phyloP scores from a whole-genome alignment of 2,888 invertebrate genomes.

The Drosophila falleni region DNA sequence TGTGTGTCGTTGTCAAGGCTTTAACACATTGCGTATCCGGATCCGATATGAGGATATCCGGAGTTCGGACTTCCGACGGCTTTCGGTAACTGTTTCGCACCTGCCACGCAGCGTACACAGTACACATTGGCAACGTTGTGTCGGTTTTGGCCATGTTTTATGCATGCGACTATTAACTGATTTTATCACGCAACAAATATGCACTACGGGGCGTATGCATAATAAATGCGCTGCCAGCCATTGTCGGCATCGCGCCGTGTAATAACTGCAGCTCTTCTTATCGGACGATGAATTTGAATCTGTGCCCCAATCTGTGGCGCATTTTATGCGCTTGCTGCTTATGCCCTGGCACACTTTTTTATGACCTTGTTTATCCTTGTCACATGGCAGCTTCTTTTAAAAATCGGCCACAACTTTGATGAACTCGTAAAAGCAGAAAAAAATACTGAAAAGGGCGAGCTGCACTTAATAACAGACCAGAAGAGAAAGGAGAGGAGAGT shows the following conservation, averaged over 20 bases:
- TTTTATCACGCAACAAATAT: constrained; percentile 82
- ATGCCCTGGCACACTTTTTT: constrained; percentile 57
- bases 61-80: constrained; percentile 26
- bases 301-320: constrained; percentile 60
- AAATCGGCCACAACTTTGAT: constrained; percentile 76
- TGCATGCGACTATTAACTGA: constrained; percentile 77
- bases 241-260: constrained; percentile 45
- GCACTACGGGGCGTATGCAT: constrained; percentile 79
- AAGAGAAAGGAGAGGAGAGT: neutral
- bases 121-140: neutral
- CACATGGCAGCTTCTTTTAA: constrained; percentile 68
- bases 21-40: constrained; percentile 34
- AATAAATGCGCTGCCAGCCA: constrained; percentile 67
- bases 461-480: constrained; percentile 24
- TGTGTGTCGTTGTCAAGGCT: constrained; percentile 7
- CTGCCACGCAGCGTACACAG: constrained; percentile 34
- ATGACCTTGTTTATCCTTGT: constrained; percentile 80
- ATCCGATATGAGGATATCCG: constrained; percentile 28
- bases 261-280: constrained; percentile 20
- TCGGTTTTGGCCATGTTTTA: constrained; percentile 64
- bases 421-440: constrained; percentile 71
- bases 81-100: constrained; percentile 47
- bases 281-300: constrained; percentile 59
- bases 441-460: constrained; percentile 37
- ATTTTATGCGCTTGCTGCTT: constrained; percentile 50